These are phyloP conservation scores for Varanus salvator DNA, from an alignment of 2,113 vertebrate genomes.

Conservation along the genomic window DNA sequence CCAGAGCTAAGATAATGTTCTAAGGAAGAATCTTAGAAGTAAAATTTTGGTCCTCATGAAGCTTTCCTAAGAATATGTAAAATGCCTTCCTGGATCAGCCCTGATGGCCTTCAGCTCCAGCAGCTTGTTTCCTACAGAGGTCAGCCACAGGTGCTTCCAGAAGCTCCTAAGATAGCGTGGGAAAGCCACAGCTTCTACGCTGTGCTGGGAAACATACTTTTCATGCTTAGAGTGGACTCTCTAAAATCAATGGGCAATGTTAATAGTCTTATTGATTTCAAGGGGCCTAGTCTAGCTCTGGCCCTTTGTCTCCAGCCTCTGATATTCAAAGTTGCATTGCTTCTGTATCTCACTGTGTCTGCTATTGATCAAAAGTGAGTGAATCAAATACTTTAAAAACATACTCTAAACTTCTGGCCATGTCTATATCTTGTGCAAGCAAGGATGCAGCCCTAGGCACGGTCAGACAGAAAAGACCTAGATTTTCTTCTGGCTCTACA, in stretches of 20 bases:
- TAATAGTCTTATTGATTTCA: not conserved
- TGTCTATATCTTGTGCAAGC: not conserved
- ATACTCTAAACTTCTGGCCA: not conserved
- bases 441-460: not conserved
- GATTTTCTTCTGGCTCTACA: too few species aligned
- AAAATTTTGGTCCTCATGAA: slow-evolving; percentile 71
- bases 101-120: not conserved
- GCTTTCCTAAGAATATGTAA: slow-evolving; percentile 47
- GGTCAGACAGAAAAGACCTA: not conserved
- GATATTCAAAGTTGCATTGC: not conserved
- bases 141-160: slow-evolving; percentile 3
- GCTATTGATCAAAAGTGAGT: not conserved
- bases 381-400: not conserved
- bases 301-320: not conserved
- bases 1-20: slow-evolving; percentile 72
- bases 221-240: not conserved
- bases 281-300: not conserved
- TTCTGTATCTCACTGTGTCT: too few species aligned
- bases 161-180: not conserved
- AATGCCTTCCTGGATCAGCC: not conserved
- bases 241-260: not conserved
- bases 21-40: slow-evolving; percentile 67
- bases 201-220: not conserved
- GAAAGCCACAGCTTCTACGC: not conserved
- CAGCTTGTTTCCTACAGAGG: too few species aligned